Evolutionary conservation across 1,140 invertebrate genomes (phyloP).

Genomic region (Asbolus verrucosus): DNA sequence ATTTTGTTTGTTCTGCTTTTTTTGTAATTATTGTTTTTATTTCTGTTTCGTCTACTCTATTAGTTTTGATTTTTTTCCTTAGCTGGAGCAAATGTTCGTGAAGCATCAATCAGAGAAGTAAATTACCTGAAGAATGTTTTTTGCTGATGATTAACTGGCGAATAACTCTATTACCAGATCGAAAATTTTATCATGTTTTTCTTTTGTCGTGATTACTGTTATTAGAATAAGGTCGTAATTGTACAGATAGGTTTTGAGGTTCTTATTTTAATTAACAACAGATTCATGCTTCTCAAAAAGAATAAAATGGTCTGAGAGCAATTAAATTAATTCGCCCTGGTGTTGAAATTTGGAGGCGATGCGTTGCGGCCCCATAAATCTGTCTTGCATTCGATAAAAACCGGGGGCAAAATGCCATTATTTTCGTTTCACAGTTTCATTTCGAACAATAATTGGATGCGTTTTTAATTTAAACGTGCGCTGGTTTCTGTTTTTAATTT

Average conservation of each 20-base stretch:
- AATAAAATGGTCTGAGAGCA: constrained; percentile 9
- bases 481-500: constrained; percentile 17
- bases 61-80: too few relatives aligned
- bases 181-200: too few relatives aligned
- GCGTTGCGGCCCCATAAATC: constrained; percentile 32
- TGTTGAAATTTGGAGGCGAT: constrained; percentile 31
- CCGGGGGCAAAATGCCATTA: constrained; percentile 34
- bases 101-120: too few relatives aligned
- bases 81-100: too few relatives aligned
- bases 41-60: too few relatives aligned
- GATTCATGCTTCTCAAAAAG: constrained; percentile 17
- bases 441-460: constrained; percentile 37
- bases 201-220: too few relatives aligned
- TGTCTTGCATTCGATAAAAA: constrained; percentile 34
- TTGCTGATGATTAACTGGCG: too few relatives aligned
- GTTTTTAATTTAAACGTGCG: constrained; percentile 33
- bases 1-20: too few relatives aligned
- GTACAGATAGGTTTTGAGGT: neutral
- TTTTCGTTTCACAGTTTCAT: constrained; percentile 36
- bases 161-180: too few relatives aligned
- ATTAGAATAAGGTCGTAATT: neutral
- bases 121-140: too few relatives aligned
- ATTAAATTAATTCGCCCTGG: constrained; percentile 29
- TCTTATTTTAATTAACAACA: neutral
- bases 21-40: too few relatives aligned